Conservation (phyloP, 2,797 vertebrate species). For the Gambusia yucatana region DNA sequence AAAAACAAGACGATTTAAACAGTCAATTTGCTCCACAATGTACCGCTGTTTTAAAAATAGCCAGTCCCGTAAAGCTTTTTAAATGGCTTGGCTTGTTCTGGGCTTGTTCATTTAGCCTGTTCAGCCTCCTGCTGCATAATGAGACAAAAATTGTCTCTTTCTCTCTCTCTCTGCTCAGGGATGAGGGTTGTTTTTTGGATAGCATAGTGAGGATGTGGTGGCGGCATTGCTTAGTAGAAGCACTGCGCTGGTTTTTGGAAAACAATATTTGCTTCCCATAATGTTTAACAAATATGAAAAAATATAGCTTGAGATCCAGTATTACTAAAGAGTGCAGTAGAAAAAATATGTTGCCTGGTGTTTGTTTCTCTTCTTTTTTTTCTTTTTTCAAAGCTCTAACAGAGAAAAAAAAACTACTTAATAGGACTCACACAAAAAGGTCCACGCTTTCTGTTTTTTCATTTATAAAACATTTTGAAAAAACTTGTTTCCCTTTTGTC, state of each 20-base stretch:
- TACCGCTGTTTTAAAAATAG: constrained; percentile 63
- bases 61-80: constrained; percentile 49
- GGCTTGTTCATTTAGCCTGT: constrained; percentile 57
- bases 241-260: constrained; percentile 32
- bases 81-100: constrained; percentile 63
- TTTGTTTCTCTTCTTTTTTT: not conserved
- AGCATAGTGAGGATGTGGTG: constrained; percentile 25
- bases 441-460: too few species aligned
- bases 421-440: not conserved
- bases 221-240: constrained; percentile 25
- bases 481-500: not conserved
- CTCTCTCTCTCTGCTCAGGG: constrained; percentile 41
- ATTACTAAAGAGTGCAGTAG: not conserved
- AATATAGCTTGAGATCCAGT: not conserved
- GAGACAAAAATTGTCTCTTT: constrained; percentile 56
- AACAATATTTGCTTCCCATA: not conserved
- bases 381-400: not conserved
- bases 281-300: not conserved
- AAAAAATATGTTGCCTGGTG: not conserved
- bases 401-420: too few species aligned
- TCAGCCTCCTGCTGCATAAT: constrained; percentile 64
- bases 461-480: not conserved
- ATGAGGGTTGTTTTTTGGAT: constrained; percentile 34
- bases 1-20: constrained; percentile 47
- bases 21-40: constrained; percentile 46